phyloP scores from a whole-genome alignment of 2,113 vertebrate species.

The Stegostoma tigrinum region DNA sequence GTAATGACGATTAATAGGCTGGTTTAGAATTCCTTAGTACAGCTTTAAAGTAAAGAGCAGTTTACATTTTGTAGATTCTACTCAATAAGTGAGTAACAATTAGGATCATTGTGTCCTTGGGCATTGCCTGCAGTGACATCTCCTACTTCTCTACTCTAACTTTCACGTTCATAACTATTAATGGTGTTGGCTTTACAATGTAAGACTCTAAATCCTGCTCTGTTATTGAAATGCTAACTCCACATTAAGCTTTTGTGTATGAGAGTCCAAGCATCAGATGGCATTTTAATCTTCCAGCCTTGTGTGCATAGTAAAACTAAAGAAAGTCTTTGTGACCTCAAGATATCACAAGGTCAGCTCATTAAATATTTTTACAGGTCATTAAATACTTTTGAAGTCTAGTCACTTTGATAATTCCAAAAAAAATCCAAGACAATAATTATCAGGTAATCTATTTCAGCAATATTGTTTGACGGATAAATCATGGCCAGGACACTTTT shows the following conservation, averaged over 20 bases:
- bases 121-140: neutral
- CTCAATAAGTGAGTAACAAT: neutral
- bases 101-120: neutral
- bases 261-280: neutral
- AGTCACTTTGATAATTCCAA: neutral
- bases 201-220: neutral
- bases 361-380: neutral
- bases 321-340: neutral
- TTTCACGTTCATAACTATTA: neutral
- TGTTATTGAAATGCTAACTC: neutral
- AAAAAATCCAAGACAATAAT: neutral
- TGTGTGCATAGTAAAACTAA: neutral
- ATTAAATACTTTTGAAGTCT: constrained; percentile 1
- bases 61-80: neutral
- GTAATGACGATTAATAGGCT: constrained; percentile 4
- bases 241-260: neutral
- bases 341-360: too few species aligned
- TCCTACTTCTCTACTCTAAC: neutral
- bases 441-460: neutral
- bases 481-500: neutral
- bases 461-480: neutral
- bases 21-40: neutral
- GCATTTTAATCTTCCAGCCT: neutral
- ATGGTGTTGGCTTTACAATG: neutral
- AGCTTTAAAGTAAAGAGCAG: neutral